Evolutionary conservation across 2,113 vertebrate species (phyloP), one percentile per base, ranked within the genome.

Genomic region (Herpetotheres cachinnans): DNA sequence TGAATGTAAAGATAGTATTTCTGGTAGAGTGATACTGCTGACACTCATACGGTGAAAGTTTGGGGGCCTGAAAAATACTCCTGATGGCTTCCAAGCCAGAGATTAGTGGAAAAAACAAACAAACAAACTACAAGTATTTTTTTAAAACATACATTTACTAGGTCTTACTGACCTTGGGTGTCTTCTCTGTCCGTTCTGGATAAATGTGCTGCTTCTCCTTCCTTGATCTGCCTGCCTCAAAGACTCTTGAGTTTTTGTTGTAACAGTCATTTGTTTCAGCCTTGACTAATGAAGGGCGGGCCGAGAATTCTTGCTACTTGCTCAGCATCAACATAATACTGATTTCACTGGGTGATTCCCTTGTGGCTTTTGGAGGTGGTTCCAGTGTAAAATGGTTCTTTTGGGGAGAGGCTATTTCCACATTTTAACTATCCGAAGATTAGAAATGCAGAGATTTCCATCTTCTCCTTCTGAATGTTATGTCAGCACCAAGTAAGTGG

Each of bases 401-500:
- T 77, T 79, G 9, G 4, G 2, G 6, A 59, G 73, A 71, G 40
- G 55, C 18, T 36, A 24, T 72, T 92, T 86, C 67, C 27, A 36
- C 63, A 10, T 61, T 84, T 80, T 88, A 73, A 19, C 44, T 77
- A 6, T 9, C 44, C 0, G 6, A 85, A 71, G 65, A 61, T 85
- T 27, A 82, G 65, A 85, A 89, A 74, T 58, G 70, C 27, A 40
- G 82, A 78, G 44, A 66, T 82, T 74, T 71, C 50, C 25, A 3
- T 81, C 73, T 58, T 73, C 18, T 13, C 13, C 34, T 87, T 92
- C 40, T 54, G 62, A 85, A 30, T 55, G 36, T 63, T 59, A 30
- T 56, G 36, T 65, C 86, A 92, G 49, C 82, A 83, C 76, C 67
- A 77, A 58, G 70, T 95, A 93, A 93, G 81, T 89, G 27, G 38